Conservation (phyloP, 2,888 invertebrate species). For the Cremastobaeus sp. region DNA sequence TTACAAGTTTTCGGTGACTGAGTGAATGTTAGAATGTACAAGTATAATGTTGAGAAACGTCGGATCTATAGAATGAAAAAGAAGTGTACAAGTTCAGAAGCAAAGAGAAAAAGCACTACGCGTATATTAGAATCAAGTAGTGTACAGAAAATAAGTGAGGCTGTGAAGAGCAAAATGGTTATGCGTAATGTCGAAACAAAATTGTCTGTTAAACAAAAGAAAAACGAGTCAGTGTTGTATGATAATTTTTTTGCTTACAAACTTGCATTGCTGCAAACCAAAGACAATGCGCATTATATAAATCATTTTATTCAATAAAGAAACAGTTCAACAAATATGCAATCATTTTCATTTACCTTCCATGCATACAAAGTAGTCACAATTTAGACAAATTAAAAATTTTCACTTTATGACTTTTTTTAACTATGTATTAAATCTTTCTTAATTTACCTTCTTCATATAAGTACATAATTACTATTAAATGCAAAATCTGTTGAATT, state of each 20-base stretch:
- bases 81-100: too few species aligned
- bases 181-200: conserved; percentile 19
- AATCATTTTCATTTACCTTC: neutral
- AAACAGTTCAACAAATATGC: conserved; percentile 14
- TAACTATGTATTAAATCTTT: too few species aligned
- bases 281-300: conserved; percentile 50
- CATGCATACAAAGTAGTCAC: too few species aligned
- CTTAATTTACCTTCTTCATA: too few species aligned
- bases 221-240: neutral
- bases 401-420: too few species aligned
- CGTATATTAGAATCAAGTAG: conserved; percentile 15
- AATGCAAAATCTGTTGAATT: too few species aligned
- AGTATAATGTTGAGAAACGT: neutral
- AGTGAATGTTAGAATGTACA: neutral
- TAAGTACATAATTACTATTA: too few species aligned
- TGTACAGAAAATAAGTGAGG: conserved; percentile 20
- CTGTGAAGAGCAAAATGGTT: conserved; percentile 26
- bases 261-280: conserved; percentile 35
- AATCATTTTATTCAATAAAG: conserved; percentile 45
- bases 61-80: neutral
- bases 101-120: conserved; percentile 17
- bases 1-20: conserved; percentile 2
- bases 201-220: conserved; percentile 10
- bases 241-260: conserved; percentile 38
- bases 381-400: too few species aligned